These are phyloP conservation scores for Elymnias hypermnestra DNA, from an alignment of 1,140 invertebrate genomes.

Conservation along the genomic window DNA sequence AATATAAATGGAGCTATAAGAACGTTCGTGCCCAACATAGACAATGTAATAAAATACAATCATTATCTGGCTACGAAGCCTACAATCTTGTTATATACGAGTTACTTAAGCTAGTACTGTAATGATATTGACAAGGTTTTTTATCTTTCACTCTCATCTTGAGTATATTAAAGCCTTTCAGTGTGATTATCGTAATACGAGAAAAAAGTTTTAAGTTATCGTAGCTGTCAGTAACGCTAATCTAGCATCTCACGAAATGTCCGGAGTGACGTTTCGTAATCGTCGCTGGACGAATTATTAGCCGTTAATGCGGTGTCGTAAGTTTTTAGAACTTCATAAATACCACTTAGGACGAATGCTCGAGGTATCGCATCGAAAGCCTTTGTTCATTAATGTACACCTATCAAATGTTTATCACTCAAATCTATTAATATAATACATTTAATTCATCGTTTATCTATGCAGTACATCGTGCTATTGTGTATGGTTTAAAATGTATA, in stretches of 20 bases:
- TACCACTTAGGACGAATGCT: slow-evolving; percentile 16
- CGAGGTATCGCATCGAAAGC: slow-evolving; percentile 1
- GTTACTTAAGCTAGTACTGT: slow-evolving; percentile 44
- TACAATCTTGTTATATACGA: slow-evolving; percentile 58
- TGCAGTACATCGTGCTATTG: too few relatives aligned
- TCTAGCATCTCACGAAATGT: slow-evolving; percentile 55
- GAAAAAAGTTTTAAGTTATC: slow-evolving; percentile 66
- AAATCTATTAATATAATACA: not conserved
- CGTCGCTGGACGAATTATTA: slow-evolving; percentile 56
- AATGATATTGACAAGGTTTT: slow-evolving; percentile 64
- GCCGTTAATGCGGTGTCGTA: slow-evolving; percentile 53
- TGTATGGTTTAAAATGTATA: too few relatives aligned
- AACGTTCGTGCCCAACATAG: slow-evolving; percentile 34
- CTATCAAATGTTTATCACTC: slow-evolving; percentile 1
- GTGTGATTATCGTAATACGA: slow-evolving; percentile 51
- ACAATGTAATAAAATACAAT: slow-evolving; percentile 49
- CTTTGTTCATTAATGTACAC: not conserved
- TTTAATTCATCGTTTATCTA: not conserved
- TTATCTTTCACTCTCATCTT: slow-evolving; percentile 51
- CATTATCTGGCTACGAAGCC: slow-evolving; percentile 45
- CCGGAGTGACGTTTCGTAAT: slow-evolving; percentile 55
- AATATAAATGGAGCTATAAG: slow-evolving; percentile 27
- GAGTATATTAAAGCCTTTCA: slow-evolving; percentile 27
- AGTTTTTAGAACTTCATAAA: slow-evolving; percentile 47
- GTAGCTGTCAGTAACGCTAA: slow-evolving; percentile 56